phyloP scores from a whole-genome alignment of 2,888 invertebrate species.

The Pyrrhosoma nymphula region DNA sequence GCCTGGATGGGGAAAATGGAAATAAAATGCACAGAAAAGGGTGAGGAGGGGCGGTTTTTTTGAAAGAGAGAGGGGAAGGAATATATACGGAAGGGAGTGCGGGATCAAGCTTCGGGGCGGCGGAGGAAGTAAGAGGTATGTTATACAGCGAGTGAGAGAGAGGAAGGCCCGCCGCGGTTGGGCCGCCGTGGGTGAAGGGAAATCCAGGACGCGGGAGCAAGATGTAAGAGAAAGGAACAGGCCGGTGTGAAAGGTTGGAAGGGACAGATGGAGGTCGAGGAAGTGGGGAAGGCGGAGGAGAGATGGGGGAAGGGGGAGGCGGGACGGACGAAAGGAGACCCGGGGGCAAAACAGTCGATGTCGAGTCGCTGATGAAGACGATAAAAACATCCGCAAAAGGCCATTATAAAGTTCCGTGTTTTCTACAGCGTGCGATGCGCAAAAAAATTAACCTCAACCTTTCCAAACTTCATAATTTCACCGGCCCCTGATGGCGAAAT shows the following conservation, averaged over 20 bases:
- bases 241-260: conserved; percentile 42
- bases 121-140: not conserved
- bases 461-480: no score
- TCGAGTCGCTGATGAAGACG: not conserved
- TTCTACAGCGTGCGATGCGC: not conserved
- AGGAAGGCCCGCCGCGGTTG: not conserved
- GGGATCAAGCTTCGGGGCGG: not conserved
- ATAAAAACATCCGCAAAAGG: not conserved
- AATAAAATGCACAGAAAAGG: not conserved
- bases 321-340: not conserved
- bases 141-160: not conserved
- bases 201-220: conserved; percentile 37
- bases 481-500: no score
- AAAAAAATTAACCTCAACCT: not conserved
- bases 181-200: conserved; percentile 33
- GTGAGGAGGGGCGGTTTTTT: not conserved
- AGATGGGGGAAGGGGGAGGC: not conserved
- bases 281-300: not conserved
- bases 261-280: not conserved
- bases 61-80: not conserved
- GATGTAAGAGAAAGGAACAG: conserved; percentile 31
- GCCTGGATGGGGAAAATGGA: not conserved
- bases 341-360: not conserved
- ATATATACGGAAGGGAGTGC: not conserved
- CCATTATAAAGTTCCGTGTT: not conserved